Conservation (phyloP, 2,113 vertebrate species). For the Toxostoma redivivum region DNA sequence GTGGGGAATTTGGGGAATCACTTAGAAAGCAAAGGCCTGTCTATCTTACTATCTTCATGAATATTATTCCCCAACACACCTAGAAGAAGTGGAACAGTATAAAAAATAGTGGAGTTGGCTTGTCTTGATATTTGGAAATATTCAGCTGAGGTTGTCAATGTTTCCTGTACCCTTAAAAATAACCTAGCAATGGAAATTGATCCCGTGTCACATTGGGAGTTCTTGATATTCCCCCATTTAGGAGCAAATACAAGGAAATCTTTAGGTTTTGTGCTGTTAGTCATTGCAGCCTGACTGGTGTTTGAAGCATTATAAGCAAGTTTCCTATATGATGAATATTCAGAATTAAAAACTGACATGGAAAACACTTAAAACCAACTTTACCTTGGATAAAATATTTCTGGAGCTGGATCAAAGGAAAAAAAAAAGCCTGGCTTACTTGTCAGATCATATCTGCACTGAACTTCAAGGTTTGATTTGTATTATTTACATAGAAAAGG, state of each 20-base stretch:
- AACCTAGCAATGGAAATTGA: neutral
- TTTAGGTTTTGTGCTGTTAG: neutral
- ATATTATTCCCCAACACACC: neutral
- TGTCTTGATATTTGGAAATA: neutral
- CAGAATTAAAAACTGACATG: slow-evolving; percentile 43
- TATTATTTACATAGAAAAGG: slow-evolving; percentile 69
- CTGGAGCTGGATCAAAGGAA: slow-evolving; percentile 67
- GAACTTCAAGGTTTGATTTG: slow-evolving; percentile 66
- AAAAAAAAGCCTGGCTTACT: slow-evolving; percentile 37
- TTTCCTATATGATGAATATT: slow-evolving; percentile 33
- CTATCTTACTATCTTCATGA: neutral
- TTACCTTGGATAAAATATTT: slow-evolving; percentile 65
- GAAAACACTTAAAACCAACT: slow-evolving; percentile 62
- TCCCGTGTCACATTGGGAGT: rapidly evolving
- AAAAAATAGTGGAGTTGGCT: neutral
- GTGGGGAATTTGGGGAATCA: neutral
- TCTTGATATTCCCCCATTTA: neutral
- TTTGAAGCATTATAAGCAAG: slow-evolving; percentile 3
- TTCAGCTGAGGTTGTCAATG: rapidly evolving
- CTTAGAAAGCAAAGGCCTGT: neutral
- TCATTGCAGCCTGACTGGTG: neutral
- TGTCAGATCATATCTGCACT: slow-evolving; percentile 63
- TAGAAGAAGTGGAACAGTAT: neutral
- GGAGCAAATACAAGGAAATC: neutral
- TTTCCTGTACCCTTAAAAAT: neutral